phyloP scores from a whole-genome alignment of 2,888 invertebrate species.

The Amphipyra tragopoginis region DNA sequence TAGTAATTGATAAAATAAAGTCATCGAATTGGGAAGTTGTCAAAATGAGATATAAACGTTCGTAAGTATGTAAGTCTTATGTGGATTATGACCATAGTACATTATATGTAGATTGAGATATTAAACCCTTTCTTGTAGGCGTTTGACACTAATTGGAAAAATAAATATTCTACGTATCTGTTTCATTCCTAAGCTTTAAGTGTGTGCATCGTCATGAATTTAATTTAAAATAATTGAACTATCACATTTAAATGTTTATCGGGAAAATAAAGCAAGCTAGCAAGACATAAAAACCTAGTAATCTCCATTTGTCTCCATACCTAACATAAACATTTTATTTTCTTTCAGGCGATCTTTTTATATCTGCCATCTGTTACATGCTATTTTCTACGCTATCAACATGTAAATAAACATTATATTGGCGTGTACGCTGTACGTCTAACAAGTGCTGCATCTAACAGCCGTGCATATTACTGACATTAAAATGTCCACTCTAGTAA shows the following conservation, averaged over 20 bases:
- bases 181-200: background rate
- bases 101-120: too few relatives aligned
- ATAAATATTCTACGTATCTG: too few relatives aligned
- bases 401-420: conserved; percentile 12
- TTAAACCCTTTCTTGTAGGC: too few relatives aligned
- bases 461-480: conserved; percentile 24
- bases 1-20: too few relatives aligned
- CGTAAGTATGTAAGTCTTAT: too few relatives aligned
- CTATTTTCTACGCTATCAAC: conserved; percentile 21
- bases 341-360: conserved; percentile 15
- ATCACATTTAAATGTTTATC: conserved; percentile 31
- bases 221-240: conserved; percentile 7
- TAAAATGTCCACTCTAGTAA: conserved; percentile 35
- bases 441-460: conserved; percentile 19
- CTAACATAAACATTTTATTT: conserved; percentile 43
- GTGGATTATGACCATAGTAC: too few relatives aligned
- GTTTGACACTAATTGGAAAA: too few relatives aligned
- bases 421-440: conserved; percentile 4
- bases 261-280: conserved; percentile 19
- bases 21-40: too few relatives aligned
- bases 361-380: conserved; percentile 5
- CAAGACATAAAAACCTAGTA: conserved; percentile 48
- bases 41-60: too few relatives aligned
- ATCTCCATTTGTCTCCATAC: too few relatives aligned
- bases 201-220: conserved; percentile 13